phyloP scores from a whole-genome alignment of 2,113 vertebrate species.

The Sebastes fasciatus region DNA sequence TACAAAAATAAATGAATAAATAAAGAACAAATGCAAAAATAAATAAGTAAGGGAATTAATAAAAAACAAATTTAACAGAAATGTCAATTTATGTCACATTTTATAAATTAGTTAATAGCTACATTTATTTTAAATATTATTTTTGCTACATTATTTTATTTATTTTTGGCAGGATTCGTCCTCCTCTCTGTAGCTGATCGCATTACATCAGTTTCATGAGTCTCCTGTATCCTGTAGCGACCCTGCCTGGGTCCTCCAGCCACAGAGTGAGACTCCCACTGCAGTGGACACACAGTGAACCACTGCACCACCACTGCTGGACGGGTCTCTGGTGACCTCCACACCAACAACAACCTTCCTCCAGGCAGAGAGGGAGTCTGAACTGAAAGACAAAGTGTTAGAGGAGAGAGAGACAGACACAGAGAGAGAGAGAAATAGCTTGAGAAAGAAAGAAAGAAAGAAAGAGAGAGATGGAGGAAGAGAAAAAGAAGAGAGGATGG shows the following conservation, averaged over 20 bases:
- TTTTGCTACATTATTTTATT: no score
- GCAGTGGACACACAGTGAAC: slow-evolving; percentile 18
- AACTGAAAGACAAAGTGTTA: neutral
- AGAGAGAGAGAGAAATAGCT: neutral
- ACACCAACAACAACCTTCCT: slow-evolving; percentile 39
- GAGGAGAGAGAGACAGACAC: neutral
- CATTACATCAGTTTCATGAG: no score
- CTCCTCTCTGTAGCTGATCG: no score
- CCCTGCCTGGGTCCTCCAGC: neutral
- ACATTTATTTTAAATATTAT: no score
- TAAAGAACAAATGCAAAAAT: no score
- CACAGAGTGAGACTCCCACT: slow-evolving; percentile 11
- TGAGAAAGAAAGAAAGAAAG: no score
- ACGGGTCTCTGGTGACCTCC: slow-evolving; percentile 23
- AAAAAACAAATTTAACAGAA: no score
- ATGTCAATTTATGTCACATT: no score
- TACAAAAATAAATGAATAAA: no score
- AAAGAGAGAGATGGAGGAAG: neutral
- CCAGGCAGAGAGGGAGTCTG: neutral
- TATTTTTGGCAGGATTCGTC: no score
- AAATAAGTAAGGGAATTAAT: no score
- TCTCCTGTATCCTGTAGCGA: neutral
- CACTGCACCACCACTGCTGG: neutral
- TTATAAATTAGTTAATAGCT: no score
- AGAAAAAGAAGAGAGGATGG: neutral